Base-by-base conservation (phyloP, 2,113 vertebrate species). In the Campylomormyrus tamandua region DNA sequence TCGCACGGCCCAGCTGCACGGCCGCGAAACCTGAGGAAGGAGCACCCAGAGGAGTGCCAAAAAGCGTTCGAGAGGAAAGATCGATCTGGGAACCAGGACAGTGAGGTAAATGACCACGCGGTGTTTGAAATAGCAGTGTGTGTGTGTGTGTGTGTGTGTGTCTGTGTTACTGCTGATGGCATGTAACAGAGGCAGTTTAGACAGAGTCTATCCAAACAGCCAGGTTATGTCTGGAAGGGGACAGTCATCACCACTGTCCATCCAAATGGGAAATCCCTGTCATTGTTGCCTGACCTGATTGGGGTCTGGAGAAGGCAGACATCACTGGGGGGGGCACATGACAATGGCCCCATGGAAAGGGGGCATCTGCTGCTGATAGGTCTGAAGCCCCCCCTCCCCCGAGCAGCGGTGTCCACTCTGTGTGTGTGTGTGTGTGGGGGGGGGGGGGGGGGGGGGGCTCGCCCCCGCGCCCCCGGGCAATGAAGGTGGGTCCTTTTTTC, bases 331-430 rank as follows among this genome's bases (percentile, higher is more conserved):
- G 89, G 50, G 3, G 13, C 58, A 95, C 93, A 94, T 96, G 94
- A 96, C 95, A 96, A 95, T 94, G 93, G 93, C 93, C 92, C 91
- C 90, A 92, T 93, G 94, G 94, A 96, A 92, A 92, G 92, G 95
- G 96, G 95, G 95, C 94, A 95, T 96, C 96, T 96, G 96, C 94
- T 92, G 90, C 92, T 92, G 94, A 96, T 90, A 90, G 93, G 94
- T 92, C 92, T 93, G 88, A 94, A 94, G 93, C 91, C 91, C 93
- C 91, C 89, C 91, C 90, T 90, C 39, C 87, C 87, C 27, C 24
- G 56, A 48, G 70, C 7, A 31, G 62, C 2, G 52, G 45, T 11
- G 49, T 58, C 52, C 90, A 74, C 88, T 89, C 88, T 89, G 10
- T 39, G 21, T 39, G 39, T 39, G 39, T 39, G 35, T 39, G 35